Conservation (phyloP, 2,797 vertebrate genomes). For the Percopsis omiscomaycus region DNA sequence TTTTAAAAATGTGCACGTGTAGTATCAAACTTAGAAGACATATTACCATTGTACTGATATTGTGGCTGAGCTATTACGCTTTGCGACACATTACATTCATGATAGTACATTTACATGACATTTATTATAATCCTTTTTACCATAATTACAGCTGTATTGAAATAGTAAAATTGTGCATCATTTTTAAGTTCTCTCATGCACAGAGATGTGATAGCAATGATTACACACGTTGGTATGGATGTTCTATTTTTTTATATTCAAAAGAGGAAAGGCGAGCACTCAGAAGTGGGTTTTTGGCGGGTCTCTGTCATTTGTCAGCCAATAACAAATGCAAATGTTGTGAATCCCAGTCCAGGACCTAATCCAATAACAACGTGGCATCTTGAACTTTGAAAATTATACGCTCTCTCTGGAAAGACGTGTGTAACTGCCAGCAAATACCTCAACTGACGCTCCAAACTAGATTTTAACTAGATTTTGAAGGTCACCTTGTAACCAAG, state of each 20-base stretch:
- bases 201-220: conserved; percentile 15
- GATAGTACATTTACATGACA: conserved; percentile 5
- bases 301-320: conserved; percentile 30
- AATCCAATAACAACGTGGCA: conserved; percentile 65
- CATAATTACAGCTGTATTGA: background rate
- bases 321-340: conserved; percentile 37
- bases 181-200: background rate
- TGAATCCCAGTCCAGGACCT: conserved; percentile 46
- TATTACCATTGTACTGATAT: conserved; percentile 24
- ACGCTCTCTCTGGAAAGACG: conserved; percentile 38
- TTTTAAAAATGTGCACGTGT: background rate
- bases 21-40: conserved; percentile 38
- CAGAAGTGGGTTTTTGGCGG: conserved; percentile 46
- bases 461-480: conserved; percentile 25
- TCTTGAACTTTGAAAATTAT: conserved; percentile 59
- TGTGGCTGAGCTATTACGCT: conserved; percentile 5
- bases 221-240: conserved; percentile 27
- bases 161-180: background rate
- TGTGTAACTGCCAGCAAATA: conserved; percentile 45
- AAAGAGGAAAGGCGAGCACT: conserved; percentile 44
- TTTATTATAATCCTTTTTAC: background rate
- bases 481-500: conserved; percentile 44
- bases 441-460: conserved; percentile 40
- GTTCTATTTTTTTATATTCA: conserved; percentile 36
- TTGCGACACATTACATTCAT: background rate